phyloP scores from a whole-genome alignment of 2,113 vertebrate genomes.

The Brachyistius frenatus region DNA sequence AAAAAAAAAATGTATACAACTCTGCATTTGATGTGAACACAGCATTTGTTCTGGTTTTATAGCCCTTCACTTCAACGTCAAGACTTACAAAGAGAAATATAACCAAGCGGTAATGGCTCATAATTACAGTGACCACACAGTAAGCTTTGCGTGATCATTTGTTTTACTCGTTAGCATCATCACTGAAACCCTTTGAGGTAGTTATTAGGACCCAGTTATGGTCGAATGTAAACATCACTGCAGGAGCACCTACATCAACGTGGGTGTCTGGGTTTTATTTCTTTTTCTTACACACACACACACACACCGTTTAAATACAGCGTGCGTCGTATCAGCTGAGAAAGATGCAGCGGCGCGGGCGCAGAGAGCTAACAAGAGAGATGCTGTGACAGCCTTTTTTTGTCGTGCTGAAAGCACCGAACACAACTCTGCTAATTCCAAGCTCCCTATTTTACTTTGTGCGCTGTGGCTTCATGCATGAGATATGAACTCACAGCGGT shows the following conservation, averaged over 20 bases:
- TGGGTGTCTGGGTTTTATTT: no score
- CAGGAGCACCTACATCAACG: background rate
- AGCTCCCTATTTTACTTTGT: constrained; percentile 23
- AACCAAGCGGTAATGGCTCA: background rate
- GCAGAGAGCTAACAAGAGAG: constrained; percentile 20
- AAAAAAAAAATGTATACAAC: constrained; percentile 14
- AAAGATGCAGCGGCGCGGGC: constrained; percentile 11
- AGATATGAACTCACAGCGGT: constrained; percentile 40
- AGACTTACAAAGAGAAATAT: constrained; percentile 3
- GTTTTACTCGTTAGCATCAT: constrained; percentile 27
- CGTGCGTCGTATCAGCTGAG: background rate
- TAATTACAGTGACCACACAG: constrained; percentile 24
- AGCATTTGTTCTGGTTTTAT: constrained; percentile 5
- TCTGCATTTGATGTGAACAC: constrained; percentile 15
- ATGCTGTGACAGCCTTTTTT: constrained; percentile 45
- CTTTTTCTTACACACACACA: no score
- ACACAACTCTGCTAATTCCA: constrained; percentile 15
- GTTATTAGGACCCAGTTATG: background rate
- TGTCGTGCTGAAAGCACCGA: constrained; percentile 44
- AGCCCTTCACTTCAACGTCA: constrained; percentile 8
- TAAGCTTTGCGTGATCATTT: background rate
- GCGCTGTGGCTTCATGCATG: constrained; percentile 45
- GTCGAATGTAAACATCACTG: constrained; percentile 9
- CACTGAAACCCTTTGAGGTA: background rate
- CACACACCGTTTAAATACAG: background rate